Evolutionary conservation across 1,140 invertebrate species (phyloP).

Genomic region (Pseudomyrmex concolor): DNA sequence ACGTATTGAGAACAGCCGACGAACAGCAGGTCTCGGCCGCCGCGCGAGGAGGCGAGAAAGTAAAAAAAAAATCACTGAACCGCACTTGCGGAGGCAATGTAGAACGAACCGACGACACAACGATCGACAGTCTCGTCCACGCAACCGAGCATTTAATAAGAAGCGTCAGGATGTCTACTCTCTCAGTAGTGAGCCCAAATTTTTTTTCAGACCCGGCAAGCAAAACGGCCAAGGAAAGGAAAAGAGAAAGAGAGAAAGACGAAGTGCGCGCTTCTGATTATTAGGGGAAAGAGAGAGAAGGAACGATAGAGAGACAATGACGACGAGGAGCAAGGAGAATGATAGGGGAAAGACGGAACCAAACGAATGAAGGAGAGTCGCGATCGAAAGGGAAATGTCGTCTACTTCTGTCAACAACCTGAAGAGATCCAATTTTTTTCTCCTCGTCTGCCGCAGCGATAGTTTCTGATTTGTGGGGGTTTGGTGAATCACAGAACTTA

Average conservation of each 20-base stretch:
- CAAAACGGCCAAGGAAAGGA: not conserved
- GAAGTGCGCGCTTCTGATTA: conserved; percentile 36
- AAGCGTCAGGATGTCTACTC: conserved; percentile 2
- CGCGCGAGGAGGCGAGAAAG: not conserved
- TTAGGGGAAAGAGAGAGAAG: not conserved
- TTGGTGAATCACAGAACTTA: not conserved
- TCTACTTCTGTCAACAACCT: conserved; percentile 23
- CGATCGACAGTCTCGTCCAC: conserved; percentile 35
- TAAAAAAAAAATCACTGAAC: conserved; percentile 47
- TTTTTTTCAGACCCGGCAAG: not conserved
- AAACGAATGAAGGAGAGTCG: not conserved
- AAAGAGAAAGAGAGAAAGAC: not conserved
- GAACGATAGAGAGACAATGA: conserved; percentile 4
- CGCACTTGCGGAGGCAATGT: conserved; percentile 31
- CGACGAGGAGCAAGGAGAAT: not conserved
- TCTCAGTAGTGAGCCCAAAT: not conserved
- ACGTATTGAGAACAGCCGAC: conserved; percentile 61
- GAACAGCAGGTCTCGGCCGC: conserved; percentile 21
- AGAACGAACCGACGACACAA: not conserved
- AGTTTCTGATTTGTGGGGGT: not conserved
- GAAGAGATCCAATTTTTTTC: not conserved
- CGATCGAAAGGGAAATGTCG: not conserved
- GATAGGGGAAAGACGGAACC: not conserved
- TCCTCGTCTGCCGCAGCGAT: not conserved
- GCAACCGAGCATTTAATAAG: conserved; percentile 59